Conservation (phyloP, 2,888 invertebrate genomes). For the Aspidapion aeneum region DNA sequence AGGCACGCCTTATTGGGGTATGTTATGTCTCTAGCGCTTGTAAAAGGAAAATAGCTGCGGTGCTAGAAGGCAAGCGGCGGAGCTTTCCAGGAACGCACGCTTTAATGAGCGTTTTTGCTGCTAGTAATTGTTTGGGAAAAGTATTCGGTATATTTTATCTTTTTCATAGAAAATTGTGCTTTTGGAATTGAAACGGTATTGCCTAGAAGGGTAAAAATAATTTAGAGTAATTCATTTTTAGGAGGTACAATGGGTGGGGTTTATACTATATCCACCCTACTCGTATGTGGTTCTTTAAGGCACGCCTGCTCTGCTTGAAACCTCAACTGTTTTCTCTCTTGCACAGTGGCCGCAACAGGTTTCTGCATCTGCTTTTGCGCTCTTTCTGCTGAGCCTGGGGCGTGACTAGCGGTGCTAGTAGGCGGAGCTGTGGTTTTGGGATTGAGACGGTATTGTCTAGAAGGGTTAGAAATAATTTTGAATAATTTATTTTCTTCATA, state of each 20-base stretch:
- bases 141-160: slow-evolving; percentile 44
- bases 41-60: too few species aligned
- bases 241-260: too few species aligned
- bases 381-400: slow-evolving; percentile 27
- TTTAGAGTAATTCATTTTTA: not conserved
- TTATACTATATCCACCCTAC: too few species aligned
- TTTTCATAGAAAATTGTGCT: slow-evolving; percentile 44
- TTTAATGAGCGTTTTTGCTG: not conserved
- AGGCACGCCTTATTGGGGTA: too few species aligned
- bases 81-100: not conserved
- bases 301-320: slow-evolving; percentile 46
- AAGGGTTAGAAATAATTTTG: not conserved
- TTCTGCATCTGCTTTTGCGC: not conserved
- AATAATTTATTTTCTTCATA: not conserved
- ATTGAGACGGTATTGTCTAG: slow-evolving; percentile 29
- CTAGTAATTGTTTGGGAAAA: not conserved
- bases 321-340: slow-evolving; percentile 38
- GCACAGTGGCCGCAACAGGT: not conserved
- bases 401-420: not conserved
- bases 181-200: slow-evolving; percentile 36
- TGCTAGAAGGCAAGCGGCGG: not conserved
- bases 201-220: not conserved
- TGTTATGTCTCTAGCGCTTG: too few species aligned
- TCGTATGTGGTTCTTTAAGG: slow-evolving; percentile 47
- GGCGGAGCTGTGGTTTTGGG: not conserved